Conservation (phyloP, 2,888 invertebrate genomes). For the Isotomurus palustris region DNA sequence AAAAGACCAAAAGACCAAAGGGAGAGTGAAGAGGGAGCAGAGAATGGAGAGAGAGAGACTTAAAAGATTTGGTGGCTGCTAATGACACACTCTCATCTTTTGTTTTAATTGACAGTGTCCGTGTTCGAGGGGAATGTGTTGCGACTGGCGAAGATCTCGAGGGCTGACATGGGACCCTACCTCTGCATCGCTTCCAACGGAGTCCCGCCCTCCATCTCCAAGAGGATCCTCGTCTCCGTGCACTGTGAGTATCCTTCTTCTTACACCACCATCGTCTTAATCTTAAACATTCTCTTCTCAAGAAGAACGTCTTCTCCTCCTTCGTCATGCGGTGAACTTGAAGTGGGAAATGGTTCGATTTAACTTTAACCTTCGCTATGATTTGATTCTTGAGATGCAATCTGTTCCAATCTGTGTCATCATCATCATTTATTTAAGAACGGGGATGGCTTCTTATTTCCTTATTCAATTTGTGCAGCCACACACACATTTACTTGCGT, state of each 20-base stretch:
- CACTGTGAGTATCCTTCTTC: constrained; percentile 67
- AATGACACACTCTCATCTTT: neutral
- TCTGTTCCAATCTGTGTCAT: too few species aligned
- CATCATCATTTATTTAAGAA: too few species aligned
- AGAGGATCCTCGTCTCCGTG: constrained; percentile 64
- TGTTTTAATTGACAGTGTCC: constrained; percentile 55
- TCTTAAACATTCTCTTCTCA: too few species aligned
- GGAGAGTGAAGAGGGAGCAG: neutral
- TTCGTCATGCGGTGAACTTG: too few species aligned
- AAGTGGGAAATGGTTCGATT: too few species aligned
- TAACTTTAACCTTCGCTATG: too few species aligned
- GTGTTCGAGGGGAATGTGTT: constrained; percentile 71
- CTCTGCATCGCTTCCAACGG: constrained; percentile 85
- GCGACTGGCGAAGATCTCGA: constrained; percentile 71
- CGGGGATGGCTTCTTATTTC: too few species aligned
- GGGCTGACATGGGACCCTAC: constrained; percentile 86
- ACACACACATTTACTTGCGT: too few species aligned
- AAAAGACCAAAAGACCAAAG: neutral
- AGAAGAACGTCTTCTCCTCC: too few species aligned
- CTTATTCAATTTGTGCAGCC: too few species aligned
- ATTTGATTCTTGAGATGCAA: too few species aligned
- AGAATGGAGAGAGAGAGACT: neutral
- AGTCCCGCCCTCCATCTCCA: constrained; percentile 81
- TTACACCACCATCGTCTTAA: too few species aligned
- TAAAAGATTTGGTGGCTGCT: neutral